These are phyloP conservation scores for Neopelma chrysocephalum DNA, from an alignment of 2,797 vertebrate species.

Conservation along the genomic window DNA sequence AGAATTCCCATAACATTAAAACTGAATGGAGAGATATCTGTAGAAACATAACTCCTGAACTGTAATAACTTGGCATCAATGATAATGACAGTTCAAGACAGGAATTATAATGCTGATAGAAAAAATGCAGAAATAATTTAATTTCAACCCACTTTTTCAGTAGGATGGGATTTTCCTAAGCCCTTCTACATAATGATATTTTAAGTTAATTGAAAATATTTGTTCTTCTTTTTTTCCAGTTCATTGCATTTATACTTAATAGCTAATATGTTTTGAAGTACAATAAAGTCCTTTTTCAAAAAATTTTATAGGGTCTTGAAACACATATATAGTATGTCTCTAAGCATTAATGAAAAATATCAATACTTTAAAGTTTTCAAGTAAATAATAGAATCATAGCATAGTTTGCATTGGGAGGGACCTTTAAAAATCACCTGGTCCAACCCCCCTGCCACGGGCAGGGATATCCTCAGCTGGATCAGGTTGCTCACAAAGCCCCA, in stretches of 20 bases:
- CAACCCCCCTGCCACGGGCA: accelerated
- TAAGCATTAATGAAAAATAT: not conserved
- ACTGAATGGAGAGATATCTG: slow-evolving; percentile 19
- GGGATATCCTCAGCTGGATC: not conserved
- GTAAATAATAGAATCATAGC: not conserved
- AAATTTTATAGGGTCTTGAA: not conserved
- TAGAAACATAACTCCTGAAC: slow-evolving; percentile 30
- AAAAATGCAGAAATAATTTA: slow-evolving; percentile 36
- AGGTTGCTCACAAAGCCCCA: not conserved
- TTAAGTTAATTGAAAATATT: slow-evolving; percentile 36
- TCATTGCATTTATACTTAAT: not conserved
- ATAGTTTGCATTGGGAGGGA: not conserved
- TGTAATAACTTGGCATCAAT: slow-evolving; percentile 55
- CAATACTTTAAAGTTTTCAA: not conserved
- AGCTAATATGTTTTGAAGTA: not conserved
- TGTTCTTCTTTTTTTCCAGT: not conserved
- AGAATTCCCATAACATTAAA: not conserved
- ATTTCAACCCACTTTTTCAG: not conserved
- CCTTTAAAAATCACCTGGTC: not conserved
- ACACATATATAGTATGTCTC: not conserved
- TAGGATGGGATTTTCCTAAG: not conserved
- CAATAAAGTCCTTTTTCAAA: not conserved
- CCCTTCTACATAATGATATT: not conserved
- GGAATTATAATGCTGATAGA: not conserved
- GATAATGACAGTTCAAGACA: slow-evolving; percentile 59